A percentile compares a stretch with the other conserved stretches of the same genome.
These are phyloP conservation scores for Argyrosomus japonicus DNA, from an alignment of 2,113 vertebrate species.

Conservation along the genomic window DNA sequence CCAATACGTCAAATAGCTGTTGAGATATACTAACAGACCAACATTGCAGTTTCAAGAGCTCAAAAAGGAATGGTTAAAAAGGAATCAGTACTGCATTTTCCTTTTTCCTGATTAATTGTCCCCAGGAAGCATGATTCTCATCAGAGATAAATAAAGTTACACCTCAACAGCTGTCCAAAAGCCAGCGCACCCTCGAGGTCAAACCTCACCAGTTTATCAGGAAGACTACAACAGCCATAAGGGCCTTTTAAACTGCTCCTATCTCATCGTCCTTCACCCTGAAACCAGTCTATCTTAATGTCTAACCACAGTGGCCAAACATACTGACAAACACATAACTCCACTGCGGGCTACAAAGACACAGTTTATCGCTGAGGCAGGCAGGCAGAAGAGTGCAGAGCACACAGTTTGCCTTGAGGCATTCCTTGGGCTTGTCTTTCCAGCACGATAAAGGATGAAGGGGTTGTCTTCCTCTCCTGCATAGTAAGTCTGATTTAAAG, in stretches of 20 bases:
- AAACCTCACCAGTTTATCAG: constrained; percentile 9
- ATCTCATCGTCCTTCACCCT: constrained; percentile 33
- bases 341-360: constrained; percentile 39
- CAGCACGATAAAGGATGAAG: constrained; percentile 68
- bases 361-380: constrained; percentile 59
- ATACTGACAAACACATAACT: constrained; percentile 51
- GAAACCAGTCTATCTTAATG: constrained; percentile 37
- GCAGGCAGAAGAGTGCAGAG: constrained; percentile 34
- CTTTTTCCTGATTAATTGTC: not conserved
- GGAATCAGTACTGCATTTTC: not conserved
- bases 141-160: not conserved
- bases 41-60: not conserved
- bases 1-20: not conserved
- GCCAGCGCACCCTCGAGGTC: not conserved
- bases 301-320: constrained; percentile 48
- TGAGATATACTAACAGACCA: not conserved
- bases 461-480: constrained; percentile 66
- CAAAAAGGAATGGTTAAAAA: no score
- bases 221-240: not conserved
- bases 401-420: constrained; percentile 65
- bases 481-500: constrained; percentile 74
- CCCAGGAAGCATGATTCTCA: not conserved
- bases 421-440: constrained; percentile 68
- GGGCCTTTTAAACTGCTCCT: not conserved
- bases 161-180: not conserved